Evolutionary conservation across 2,888 invertebrate genomes (phyloP), one percentile per base, ranked within the genome.

Genomic region (Tetramorium bicarinatum): DNA sequence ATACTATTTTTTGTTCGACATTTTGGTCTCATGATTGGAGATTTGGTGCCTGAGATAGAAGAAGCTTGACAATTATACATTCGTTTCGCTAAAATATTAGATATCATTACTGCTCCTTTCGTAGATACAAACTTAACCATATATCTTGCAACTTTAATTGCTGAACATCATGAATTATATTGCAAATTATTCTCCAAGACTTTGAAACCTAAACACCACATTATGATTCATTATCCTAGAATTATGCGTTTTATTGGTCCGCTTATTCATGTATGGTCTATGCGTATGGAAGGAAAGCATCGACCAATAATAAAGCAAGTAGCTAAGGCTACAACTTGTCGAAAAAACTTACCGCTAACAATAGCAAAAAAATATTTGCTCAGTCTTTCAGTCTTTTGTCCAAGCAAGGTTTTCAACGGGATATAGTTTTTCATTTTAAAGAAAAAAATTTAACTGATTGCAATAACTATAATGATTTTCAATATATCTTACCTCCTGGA

Each of bases 221-320:
- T 84, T 3, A 41, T 86, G 54, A 18, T 84, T n/a, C 86, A 87
- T 64, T 87, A 87, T 49, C 83, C 83, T 7, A 75, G 81, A 72
- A 34, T 85, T 7, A 74, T n/a, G n/a, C n/a, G n/a, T 34, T 47
- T 13, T 4, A 76, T 82, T 8, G 85, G 86, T 38, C 85, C 86
- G 18, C 56, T 88, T 29, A 82, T 82, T 64, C 8, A 88, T 72
- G 62, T 86, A 21, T 87, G 83, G 54, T 83, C 83, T 13, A 74
- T 88, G 54, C 83, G 85, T n/a, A 84, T 86, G 74, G 88, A 89
- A 59, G 86, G 77, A 56, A 88, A 85, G 29, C 89, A 89, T 84
- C 76, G 85, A 29, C 62, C 84, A 64, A 62, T 69, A 84, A 34
- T 34, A 34, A 34, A 34, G 29, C 29, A 34, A 34, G 29, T 34